phyloP scores from a whole-genome alignment of 1,140 invertebrate species.

The Drosophila pectinifera region DNA sequence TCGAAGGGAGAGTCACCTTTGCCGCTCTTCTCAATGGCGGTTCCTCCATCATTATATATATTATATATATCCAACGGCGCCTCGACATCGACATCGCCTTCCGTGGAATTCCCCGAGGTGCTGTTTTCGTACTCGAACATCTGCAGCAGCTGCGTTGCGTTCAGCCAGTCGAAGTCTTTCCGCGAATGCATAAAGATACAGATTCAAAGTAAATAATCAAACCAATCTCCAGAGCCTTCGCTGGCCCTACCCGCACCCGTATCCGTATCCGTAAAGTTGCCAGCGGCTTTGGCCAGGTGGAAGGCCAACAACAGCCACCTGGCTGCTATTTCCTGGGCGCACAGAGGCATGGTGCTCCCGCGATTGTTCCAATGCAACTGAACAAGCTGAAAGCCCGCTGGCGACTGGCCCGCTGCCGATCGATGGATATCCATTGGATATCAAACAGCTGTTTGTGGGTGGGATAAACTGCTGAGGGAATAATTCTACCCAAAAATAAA shows the following conservation, averaged over 20 bases:
- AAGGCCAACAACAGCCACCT: constrained; percentile 24
- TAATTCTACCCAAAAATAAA: no score
- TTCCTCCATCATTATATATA: background rate
- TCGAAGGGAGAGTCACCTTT: background rate
- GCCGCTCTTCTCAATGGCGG: background rate
- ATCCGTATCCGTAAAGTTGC: constrained; percentile 8
- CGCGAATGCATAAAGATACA: constrained; percentile 3
- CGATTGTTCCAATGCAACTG: constrained; percentile 27
- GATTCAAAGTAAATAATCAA: constrained; percentile 12
- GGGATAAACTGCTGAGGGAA: no score
- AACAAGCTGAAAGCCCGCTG: constrained; percentile 12
- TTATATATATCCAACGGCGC: background rate
- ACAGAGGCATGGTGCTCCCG: constrained; percentile 17
- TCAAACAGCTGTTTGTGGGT: constrained; percentile 13
- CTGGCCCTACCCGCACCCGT: no score
- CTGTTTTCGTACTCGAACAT: constrained; percentile 29
- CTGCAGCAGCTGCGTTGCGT: constrained; percentile 45
- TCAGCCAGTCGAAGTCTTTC: constrained; percentile 40
- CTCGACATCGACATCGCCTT: background rate
- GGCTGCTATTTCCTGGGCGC: background rate
- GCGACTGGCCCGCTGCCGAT: background rate
- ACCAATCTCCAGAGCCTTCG: background rate
- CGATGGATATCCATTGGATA: constrained; percentile 7
- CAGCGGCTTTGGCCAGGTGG: constrained; percentile 5
- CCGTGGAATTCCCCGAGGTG: constrained; percentile 12